Evolutionary conservation across 2,113 vertebrate species (phyloP), one percentile per base, ranked within the genome.

Genomic region (Canis aureus): DNA sequence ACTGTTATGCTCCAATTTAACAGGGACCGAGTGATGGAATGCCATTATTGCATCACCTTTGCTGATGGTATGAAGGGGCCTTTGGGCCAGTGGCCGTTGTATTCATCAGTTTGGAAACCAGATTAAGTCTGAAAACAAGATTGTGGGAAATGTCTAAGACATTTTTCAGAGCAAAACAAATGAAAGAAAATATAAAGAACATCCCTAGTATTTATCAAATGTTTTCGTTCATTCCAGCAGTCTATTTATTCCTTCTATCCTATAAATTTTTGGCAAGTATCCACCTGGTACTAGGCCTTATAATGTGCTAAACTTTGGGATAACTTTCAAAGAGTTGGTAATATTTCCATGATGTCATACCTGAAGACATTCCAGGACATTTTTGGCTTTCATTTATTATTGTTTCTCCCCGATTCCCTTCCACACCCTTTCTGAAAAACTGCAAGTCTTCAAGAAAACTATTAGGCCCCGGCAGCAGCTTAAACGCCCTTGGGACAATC

Each of bases 1-100:
- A 15, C 96, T 98, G 84, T 0, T 83, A 87, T 99, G 99, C 94
- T 99, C 98, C 98, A 99, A 99, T 96, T 98, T 99, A 96, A 99
- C 98, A 82, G 98, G 98, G 59, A 90, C 98, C 23, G 43, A 60
- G 22, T 99, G 35, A 98, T 98, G 97, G 0, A 97, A 98, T 57
- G 97, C 96, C 87, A 99, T 12, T 0, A 64, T 66, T 93, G 98
- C 95, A 98, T 99, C 90, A 99, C 98, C 95, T 98, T 99, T 38
- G 98, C 92, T 78, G 99, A 98, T 0, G 97, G 97, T 74, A 49
- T 88, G 79, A 99, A 99, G 0, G 91, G 22, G 20, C 98, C 98
- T 81, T 51, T 98, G 43, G 99, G 99, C 98, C 99, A 99, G 95
- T 98, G 91, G 38, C 99, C 99, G 94, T 98, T 99, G 97, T 98